Evolutionary conservation across 2,113 vertebrate species (phyloP).

Genomic region (Oncorhynchus clarkii): DNA sequence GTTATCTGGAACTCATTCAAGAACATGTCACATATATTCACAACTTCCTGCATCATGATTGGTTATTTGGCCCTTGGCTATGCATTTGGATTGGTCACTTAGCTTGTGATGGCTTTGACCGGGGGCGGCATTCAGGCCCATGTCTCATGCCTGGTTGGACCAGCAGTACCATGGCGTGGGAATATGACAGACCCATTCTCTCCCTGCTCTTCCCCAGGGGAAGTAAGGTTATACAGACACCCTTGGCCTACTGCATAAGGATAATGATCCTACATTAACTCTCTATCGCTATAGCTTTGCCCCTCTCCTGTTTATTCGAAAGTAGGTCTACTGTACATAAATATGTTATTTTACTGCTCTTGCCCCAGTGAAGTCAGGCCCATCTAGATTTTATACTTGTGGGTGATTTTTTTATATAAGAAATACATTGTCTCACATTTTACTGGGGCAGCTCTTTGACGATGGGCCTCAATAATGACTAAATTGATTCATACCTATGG

Average conservation of each 20-base stretch:
- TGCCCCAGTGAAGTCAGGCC: slow-evolving; percentile 28
- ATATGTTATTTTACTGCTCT: slow-evolving; percentile 33
- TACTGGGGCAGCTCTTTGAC: slow-evolving; percentile 4
- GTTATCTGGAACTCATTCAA: slow-evolving; percentile 43
- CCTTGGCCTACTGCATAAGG: slow-evolving; percentile 54
- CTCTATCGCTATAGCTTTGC: slow-evolving; percentile 22
- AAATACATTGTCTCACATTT: slow-evolving; percentile 41
- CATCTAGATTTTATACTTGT: slow-evolving; percentile 15
- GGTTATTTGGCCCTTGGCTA: slow-evolving; percentile 45
- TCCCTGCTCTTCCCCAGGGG: neutral
- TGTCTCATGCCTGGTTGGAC: slow-evolving; percentile 7
- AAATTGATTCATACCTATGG: neutral
- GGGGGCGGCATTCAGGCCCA: slow-evolving; percentile 47
- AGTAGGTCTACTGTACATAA: slow-evolving; percentile 37
- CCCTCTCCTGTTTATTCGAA: slow-evolving; percentile 29
- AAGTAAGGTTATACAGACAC: slow-evolving; percentile 3
- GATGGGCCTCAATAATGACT: neutral
- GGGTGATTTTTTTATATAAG: slow-evolving; percentile 17
- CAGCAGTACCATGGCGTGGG: slow-evolving; percentile 17
- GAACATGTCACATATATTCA: slow-evolving; percentile 55
- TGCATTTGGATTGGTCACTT: slow-evolving; percentile 65
- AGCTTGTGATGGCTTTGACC: slow-evolving; percentile 64
- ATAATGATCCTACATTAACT: slow-evolving; percentile 60
- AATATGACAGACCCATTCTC: slow-evolving; percentile 8
- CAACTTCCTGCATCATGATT: slow-evolving; percentile 37